Conservation (phyloP, 2,888 invertebrate species). For the Bibio marci region DNA sequence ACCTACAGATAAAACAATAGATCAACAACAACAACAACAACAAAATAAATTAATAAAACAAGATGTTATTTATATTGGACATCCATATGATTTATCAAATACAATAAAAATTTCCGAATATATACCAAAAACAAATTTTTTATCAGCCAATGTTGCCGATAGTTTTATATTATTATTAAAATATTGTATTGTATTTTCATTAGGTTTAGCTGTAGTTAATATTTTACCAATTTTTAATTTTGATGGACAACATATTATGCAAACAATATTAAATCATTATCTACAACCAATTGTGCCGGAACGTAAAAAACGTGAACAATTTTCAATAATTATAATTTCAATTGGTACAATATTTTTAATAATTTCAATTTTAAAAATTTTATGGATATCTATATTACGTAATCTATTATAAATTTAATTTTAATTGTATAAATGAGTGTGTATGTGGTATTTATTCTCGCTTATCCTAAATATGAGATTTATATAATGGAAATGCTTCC, state of each 20-base stretch:
- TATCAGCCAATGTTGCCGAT: constrained; percentile 47
- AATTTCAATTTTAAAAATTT: constrained; percentile 44
- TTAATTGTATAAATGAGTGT: too few relatives aligned
- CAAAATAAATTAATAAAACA: constrained; percentile 27
- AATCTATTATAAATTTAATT: neutral
- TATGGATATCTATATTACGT: constrained; percentile 13
- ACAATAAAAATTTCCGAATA: constrained; percentile 63
- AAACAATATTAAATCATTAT: constrained; percentile 44
- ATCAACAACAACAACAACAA: neutral
- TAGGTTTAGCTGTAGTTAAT: constrained; percentile 80
- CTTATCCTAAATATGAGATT: too few relatives aligned
- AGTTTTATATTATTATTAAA: constrained; percentile 54
- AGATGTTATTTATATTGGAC: constrained; percentile 65
- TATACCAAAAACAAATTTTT: constrained; percentile 45
- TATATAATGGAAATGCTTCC: too few relatives aligned
- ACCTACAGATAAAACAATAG: too few relatives aligned
- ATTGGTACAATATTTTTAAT: constrained; percentile 53
- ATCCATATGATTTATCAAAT: constrained; percentile 53
- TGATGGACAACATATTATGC: constrained; percentile 82
- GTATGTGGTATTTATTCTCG: too few relatives aligned
- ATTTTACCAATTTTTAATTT: constrained; percentile 83
- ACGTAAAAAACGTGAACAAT: constrained; percentile 39
- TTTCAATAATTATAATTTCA: constrained; percentile 50
- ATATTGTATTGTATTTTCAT: constrained; percentile 72
- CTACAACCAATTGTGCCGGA: constrained; percentile 31